A percentile compares a stretch with the other conserved stretches of the same genome.
phyloP scores from a whole-genome alignment of 2,888 invertebrate genomes.

The Hypolimnas misippus region DNA sequence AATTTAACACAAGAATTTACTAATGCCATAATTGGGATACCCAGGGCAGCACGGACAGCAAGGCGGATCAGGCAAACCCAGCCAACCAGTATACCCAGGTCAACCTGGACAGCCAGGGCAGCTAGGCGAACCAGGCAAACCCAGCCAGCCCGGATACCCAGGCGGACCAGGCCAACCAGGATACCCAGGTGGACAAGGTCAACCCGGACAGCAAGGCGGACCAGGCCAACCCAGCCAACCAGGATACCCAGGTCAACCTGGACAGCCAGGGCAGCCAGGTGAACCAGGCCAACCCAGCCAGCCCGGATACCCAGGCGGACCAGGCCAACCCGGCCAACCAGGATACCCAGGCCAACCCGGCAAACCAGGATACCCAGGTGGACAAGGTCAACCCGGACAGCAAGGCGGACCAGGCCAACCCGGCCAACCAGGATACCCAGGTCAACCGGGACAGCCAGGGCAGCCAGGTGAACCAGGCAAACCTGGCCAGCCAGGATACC shows the following conservation, averaged over 20 bases:
- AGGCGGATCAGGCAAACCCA: slow-evolving; percentile 50
- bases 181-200: slow-evolving; percentile 23
- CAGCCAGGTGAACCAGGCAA: not conserved
- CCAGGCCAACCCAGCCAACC: slow-evolving; percentile 13
- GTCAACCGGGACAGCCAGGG: slow-evolving; percentile 45
- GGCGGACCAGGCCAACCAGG: slow-evolving; percentile 14
- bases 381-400: slow-evolving; percentile 1
- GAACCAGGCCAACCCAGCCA: slow-evolving; percentile 10
- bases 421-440: slow-evolving; percentile 25
- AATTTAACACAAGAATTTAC: too few relatives aligned
- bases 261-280: slow-evolving; percentile 34
- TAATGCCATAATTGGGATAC: slow-evolving; percentile 47
- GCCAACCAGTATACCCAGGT: slow-evolving; percentile 49
- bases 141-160: slow-evolving; percentile 5
- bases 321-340: slow-evolving; percentile 50
- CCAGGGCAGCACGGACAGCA: slow-evolving; percentile 50
- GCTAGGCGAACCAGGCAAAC: slow-evolving; percentile 7
- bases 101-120: slow-evolving; percentile 13
- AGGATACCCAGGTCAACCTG: slow-evolving; percentile 37
- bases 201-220: not conserved
- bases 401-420: slow-evolving; percentile 12
- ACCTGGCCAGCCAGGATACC: slow-evolving; percentile 56
- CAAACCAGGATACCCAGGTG: slow-evolving; percentile 12
- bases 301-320: slow-evolving; percentile 7
- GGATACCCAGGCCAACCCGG: slow-evolving; percentile 57